A percentile compares a stretch with the other conserved stretches of the same genome.
Conservation (phyloP, 1,140 invertebrate species). For the Reticulitermes speratus region DNA sequence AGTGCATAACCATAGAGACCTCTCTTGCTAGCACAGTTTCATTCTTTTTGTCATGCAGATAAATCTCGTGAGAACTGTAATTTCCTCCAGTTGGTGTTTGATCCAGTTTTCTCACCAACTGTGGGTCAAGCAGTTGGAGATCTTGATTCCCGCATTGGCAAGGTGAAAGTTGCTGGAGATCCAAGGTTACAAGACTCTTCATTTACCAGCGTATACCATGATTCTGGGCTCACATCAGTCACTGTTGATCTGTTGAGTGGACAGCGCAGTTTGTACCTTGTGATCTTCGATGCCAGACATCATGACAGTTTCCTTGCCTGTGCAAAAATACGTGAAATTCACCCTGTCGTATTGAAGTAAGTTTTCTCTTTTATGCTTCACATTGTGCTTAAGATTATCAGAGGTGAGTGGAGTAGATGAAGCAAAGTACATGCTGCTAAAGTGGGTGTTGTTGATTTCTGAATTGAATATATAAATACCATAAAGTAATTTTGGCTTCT, state of each 20-base stretch:
- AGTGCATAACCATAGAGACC: too few species aligned
- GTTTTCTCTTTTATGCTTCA: constrained; percentile 39
- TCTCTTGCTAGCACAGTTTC: background rate
- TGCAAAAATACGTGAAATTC: constrained; percentile 71
- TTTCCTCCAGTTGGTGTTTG: constrained; percentile 79
- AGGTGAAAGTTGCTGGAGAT: constrained; percentile 65
- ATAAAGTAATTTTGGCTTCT: too few species aligned
- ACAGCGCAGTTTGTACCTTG: constrained; percentile 76
- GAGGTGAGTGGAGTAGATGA: too few species aligned
- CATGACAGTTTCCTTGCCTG: constrained; percentile 78
- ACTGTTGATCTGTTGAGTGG: constrained; percentile 67
- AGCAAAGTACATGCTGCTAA: too few species aligned
- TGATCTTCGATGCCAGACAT: constrained; percentile 79
- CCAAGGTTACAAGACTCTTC: constrained; percentile 48
- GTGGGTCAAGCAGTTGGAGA: constrained; percentile 74
- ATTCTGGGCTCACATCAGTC: constrained; percentile 63
- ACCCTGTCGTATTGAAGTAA: constrained; percentile 68
- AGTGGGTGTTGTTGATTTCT: too few species aligned
- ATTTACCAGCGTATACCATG: constrained; percentile 61
- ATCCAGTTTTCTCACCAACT: constrained; percentile 69
- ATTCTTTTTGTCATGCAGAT: constrained; percentile 42
- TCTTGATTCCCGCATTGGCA: constrained; percentile 73
- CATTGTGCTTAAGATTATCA: too few species aligned
- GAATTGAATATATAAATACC: too few species aligned
- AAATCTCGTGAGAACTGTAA: constrained; percentile 67